Evolutionary conservation across 1,140 invertebrate species (phyloP).

Genomic region (Drosophila leontia): DNA sequence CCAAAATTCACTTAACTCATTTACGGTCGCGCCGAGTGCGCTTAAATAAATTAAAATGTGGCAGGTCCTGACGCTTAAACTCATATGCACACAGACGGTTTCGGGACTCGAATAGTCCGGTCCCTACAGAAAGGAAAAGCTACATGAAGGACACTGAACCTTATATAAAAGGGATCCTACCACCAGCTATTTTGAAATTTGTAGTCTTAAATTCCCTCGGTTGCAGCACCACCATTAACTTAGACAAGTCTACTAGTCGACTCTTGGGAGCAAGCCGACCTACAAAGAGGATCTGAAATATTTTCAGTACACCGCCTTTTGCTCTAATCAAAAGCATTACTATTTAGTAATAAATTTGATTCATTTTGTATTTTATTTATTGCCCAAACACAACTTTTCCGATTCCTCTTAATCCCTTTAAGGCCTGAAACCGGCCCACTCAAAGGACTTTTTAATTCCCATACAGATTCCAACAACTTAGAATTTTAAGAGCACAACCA

Average conservation of each 20-base stretch:
- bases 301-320: not conserved
- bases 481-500: not conserved
- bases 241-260: not conserved
- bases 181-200: too few relatives aligned
- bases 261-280: not conserved
- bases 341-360: too few relatives aligned
- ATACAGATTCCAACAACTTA: not conserved
- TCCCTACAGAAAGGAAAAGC: not conserved
- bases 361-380: too few relatives aligned
- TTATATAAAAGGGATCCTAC: not conserved
- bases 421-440: not conserved
- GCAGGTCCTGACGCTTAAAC: slow-evolving; percentile 72
- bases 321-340: not conserved
- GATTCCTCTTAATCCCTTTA: not conserved
- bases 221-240: not conserved
- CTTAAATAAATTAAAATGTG: slow-evolving; percentile 82
- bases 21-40: slow-evolving; percentile 59
- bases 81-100: slow-evolving; percentile 22
- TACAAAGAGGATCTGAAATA: not conserved
- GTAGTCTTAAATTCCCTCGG: not conserved
- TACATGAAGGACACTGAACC: not conserved
- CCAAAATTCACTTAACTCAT: slow-evolving; percentile 74
- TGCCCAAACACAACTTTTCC: too few relatives aligned
- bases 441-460: not conserved
- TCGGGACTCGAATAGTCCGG: not conserved